Percentiles rank a stretch among this genome's conserved stretches.
Evolutionary conservation across 1,140 invertebrate genomes (phyloP).

Genomic region (Olivierus martensii): DNA sequence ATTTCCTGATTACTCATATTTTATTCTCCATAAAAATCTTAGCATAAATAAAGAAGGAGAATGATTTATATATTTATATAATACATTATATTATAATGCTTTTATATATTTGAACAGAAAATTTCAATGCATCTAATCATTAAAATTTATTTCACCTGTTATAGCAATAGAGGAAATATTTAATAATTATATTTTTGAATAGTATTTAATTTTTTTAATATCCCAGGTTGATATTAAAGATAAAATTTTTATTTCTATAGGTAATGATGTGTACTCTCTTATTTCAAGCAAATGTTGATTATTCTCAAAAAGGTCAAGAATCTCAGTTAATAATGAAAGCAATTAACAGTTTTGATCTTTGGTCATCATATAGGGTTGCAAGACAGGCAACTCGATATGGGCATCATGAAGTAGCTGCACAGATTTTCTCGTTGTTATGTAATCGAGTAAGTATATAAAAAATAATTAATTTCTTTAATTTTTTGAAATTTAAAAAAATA

Average conservation of each 20-base stretch:
- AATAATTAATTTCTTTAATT: conserved; percentile 1
- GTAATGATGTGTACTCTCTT: conserved; percentile 63
- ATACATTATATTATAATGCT: no score
- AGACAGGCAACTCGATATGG: conserved; percentile 60
- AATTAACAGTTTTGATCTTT: conserved; percentile 47
- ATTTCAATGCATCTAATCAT: no score
- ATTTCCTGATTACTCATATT: no score
- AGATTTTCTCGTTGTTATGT: conserved; percentile 22
- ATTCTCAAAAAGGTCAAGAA: conserved; percentile 30
- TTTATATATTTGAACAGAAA: no score
- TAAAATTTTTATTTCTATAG: conserved; percentile 21
- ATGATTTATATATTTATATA: no score
- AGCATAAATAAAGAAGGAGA: no score
- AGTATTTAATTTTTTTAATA: conserved; percentile 4
- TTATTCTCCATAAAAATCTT: no score
- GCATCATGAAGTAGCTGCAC: conserved; percentile 29
- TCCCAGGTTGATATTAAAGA: no score
- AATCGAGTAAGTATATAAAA: conserved; percentile 7
- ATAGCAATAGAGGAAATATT: no score
- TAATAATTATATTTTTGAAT: neutral
- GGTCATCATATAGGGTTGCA: conserved; percentile 74
- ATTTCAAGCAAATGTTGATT: conserved; percentile 60
- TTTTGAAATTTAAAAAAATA: neutral
- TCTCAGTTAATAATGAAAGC: conserved; percentile 26
- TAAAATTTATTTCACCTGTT: no score